Percentiles rank a stretch among this genome's conserved stretches.
These are phyloP conservation scores for Parnassius mnemosyne DNA, from an alignment of 2,888 invertebrate genomes.

Conservation along the genomic window DNA sequence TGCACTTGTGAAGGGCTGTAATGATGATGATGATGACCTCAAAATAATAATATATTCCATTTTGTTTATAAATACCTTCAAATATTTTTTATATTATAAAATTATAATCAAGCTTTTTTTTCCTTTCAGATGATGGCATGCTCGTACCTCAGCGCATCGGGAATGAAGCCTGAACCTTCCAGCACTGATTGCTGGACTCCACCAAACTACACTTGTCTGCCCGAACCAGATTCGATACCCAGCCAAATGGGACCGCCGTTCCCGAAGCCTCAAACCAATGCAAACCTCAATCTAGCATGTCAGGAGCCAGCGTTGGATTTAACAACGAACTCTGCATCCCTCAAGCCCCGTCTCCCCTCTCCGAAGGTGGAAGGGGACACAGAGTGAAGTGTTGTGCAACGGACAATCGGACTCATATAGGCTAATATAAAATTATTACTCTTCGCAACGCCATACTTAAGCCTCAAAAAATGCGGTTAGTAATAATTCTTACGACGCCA, in stretches of 20 bases:
- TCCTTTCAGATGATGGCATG: constrained; percentile 76
- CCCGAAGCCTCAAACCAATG: constrained; percentile 33
- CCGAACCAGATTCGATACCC: constrained; percentile 31
- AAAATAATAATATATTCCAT: no score
- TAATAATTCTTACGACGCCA: constrained; percentile 52
- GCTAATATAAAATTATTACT: constrained; percentile 55
- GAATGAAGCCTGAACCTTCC: constrained; percentile 52
- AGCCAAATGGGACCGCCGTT: constrained; percentile 36
- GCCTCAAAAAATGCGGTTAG: constrained; percentile 39
- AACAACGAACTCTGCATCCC: constrained; percentile 50
- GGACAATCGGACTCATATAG: constrained; percentile 51
- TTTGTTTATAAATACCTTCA: no score
- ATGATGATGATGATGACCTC: no score
- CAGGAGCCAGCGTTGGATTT: constrained; percentile 65
- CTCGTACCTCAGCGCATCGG: constrained; percentile 69
- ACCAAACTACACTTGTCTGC: constrained; percentile 42
- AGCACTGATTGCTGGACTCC: constrained; percentile 66
- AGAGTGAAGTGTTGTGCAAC: constrained; percentile 74
- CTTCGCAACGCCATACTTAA: constrained; percentile 35
- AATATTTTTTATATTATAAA: no score
- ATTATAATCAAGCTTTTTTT: constrained; percentile 4
- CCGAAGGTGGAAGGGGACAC: constrained; percentile 48
- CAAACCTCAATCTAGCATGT: constrained; percentile 30
- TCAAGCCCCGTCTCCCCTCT: constrained; percentile 41
- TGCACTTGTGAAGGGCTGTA: no score